Evolutionary conservation across 2,888 invertebrate species (phyloP).

Genomic region (Pandemis corylana): DNA sequence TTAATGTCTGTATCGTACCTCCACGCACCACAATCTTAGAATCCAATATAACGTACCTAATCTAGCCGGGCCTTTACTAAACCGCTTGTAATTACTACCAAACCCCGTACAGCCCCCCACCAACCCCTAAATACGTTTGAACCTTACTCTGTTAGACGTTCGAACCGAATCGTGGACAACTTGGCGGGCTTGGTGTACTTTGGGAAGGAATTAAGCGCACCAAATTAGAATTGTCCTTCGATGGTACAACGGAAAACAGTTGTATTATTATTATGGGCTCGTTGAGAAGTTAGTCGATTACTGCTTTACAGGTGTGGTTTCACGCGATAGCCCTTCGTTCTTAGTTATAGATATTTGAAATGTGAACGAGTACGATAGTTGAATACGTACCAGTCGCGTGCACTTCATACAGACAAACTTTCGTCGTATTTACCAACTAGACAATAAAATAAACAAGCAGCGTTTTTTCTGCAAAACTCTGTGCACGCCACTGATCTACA

Average conservation of each 20-base stretch:
- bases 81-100: conserved; percentile 46
- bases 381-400: too few relatives aligned
- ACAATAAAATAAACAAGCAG: too few relatives aligned
- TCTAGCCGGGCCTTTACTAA: conserved; percentile 35
- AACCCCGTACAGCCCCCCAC: conserved; percentile 33
- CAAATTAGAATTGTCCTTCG: conserved; percentile 41
- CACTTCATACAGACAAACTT: too few relatives aligned
- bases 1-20: conserved; percentile 39
- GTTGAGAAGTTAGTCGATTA: not conserved
- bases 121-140: conserved; percentile 3
- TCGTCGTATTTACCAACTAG: too few relatives aligned
- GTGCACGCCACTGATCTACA: too few relatives aligned
- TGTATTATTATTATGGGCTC: conserved; percentile 13
- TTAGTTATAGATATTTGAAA: not conserved
- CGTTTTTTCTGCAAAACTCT: too few relatives aligned
- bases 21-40: conserved; percentile 28
- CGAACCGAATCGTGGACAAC: conserved; percentile 10
- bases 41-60: conserved; percentile 34
- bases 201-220: conserved; percentile 42
- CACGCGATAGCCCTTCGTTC: not conserved
- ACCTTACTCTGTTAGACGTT: conserved; percentile 10
- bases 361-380: too few relatives aligned
- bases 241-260: conserved; percentile 35
- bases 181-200: conserved; percentile 32
- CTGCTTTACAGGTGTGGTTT: conserved; percentile 11